Conservation (phyloP, 2,113 vertebrate species). For the Otus sunia region DNA sequence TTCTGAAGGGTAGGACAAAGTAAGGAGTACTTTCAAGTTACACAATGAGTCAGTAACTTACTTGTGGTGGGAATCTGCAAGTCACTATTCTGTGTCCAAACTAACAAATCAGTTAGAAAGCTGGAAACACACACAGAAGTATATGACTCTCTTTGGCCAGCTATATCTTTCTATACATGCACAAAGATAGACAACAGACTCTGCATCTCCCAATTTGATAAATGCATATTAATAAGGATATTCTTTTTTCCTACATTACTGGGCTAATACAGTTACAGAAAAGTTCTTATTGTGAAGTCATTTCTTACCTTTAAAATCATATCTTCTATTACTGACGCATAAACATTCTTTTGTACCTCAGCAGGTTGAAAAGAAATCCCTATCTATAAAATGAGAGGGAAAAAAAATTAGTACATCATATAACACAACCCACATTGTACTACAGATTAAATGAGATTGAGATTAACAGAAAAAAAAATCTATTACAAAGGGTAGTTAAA, state of each 20-base stretch:
- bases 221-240: neutral
- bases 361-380: conserved; percentile 88
- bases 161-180: neutral
- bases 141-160: neutral
- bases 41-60: neutral
- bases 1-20: neutral
- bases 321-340: conserved; percentile 89
- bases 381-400: conserved; percentile 78
- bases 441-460: neutral
- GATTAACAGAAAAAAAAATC: neutral
- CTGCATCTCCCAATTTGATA: neutral
- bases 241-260: neutral
- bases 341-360: conserved; percentile 89
- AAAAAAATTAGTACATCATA: neutral
- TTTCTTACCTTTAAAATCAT: conserved; percentile 93
- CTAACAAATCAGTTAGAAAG: neutral
- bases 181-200: neutral
- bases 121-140: neutral
- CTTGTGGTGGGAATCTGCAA: neutral
- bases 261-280: neutral
- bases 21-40: neutral
- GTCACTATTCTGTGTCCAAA: neutral
- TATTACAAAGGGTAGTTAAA: neutral
- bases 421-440: neutral
- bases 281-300: neutral